Evolutionary conservation across 2,797 vertebrate species (phyloP).

Genomic region (Arnoldichthys spilopterus): DNA sequence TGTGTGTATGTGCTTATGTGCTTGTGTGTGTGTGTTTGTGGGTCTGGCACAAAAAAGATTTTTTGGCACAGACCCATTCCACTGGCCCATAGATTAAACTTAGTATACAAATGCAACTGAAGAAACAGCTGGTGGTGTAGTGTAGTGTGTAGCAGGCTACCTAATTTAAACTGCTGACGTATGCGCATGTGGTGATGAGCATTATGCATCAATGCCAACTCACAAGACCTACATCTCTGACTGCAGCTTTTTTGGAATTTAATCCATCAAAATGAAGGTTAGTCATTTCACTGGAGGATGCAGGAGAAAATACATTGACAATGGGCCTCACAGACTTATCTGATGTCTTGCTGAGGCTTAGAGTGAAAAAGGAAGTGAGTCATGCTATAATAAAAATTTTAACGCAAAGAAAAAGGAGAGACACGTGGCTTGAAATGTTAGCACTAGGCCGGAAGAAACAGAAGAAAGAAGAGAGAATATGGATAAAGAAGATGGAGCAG

Average conservation of each 20-base stretch:
- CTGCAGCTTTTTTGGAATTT: slow-evolving; percentile 21
- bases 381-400: not conserved
- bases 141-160: not conserved
- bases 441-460: not conserved
- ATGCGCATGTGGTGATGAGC: not conserved
- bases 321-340: not conserved
- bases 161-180: slow-evolving; percentile 13
- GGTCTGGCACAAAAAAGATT: not conserved
- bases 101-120: not conserved
- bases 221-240: not conserved
- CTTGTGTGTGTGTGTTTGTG: not conserved
- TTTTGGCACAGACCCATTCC: not conserved
- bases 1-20: not conserved
- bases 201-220: not conserved
- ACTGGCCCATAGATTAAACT: not conserved
- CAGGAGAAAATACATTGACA: not conserved
- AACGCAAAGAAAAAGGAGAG: not conserved
- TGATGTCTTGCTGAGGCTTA: not conserved
- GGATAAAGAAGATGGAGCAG: not conserved
- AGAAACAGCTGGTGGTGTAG: slow-evolving; percentile 20
- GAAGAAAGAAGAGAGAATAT: not conserved
- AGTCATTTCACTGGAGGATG: not conserved
- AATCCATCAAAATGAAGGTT: not conserved
- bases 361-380: not conserved
- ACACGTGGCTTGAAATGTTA: not conserved